Evolutionary conservation across 2,113 vertebrate species (phyloP).

Genomic region (Oncorhynchus tshawytscha): DNA sequence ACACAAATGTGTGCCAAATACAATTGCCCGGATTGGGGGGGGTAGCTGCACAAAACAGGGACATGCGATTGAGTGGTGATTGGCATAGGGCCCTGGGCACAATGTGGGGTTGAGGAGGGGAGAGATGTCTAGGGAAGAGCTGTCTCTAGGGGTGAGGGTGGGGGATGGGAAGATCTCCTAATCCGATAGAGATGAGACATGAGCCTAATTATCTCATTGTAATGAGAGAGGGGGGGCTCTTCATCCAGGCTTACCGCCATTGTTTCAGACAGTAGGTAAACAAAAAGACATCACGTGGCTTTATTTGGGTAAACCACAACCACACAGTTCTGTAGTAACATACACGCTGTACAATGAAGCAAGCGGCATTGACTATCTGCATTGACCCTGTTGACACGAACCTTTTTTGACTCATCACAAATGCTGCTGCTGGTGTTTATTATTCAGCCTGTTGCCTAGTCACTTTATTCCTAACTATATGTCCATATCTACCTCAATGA

Average conservation of each 20-base stretch:
- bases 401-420: too few species aligned
- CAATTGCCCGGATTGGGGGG: neutral
- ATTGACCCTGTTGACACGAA: too few species aligned
- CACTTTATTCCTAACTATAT: too few species aligned
- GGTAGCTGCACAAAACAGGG: conserved; percentile 29
- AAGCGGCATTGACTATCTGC: too few species aligned
- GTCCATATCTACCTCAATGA: too few species aligned
- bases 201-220: conserved; percentile 65
- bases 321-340: neutral
- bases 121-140: neutral
- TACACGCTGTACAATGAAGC: too few species aligned
- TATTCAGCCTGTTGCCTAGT: too few species aligned
- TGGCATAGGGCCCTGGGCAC: too few species aligned
- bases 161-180: conserved; percentile 6
- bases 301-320: neutral
- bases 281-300: conserved; percentile 50
- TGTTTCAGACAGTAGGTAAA: conserved; percentile 65
- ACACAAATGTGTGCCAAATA: too few species aligned
- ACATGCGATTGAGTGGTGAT: conserved; percentile 1
- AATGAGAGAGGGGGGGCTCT: conserved; percentile 13
- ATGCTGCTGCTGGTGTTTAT: too few species aligned
- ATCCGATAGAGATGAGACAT: conserved; percentile 62
- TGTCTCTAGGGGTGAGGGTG: neutral
- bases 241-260: conserved; percentile 61
- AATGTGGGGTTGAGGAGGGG: neutral